Percentiles rank a stretch among this genome's conserved stretches.
Conservation (phyloP, 2,888 invertebrate genomes). For the Erebia epiphron region DNA sequence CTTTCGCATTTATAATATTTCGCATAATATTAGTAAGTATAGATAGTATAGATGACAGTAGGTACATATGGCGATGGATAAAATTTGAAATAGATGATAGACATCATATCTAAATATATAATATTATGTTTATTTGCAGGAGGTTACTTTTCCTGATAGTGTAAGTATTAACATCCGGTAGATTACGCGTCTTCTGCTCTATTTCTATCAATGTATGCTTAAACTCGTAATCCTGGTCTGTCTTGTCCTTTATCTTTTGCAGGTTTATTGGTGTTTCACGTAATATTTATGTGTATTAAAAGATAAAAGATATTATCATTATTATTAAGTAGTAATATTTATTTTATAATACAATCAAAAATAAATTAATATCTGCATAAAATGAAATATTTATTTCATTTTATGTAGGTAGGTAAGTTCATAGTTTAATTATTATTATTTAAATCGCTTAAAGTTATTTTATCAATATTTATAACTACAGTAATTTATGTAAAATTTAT, state of each 20-base stretch:
- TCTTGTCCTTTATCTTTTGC: neutral
- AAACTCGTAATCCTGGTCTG: neutral
- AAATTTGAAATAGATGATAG: neutral
- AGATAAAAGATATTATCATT: neutral
- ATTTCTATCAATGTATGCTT: constrained; percentile 16
- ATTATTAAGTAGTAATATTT: neutral
- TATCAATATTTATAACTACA: neutral
- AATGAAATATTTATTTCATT: neutral
- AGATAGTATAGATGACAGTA: too few relatives aligned
- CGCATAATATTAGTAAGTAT: too few relatives aligned
- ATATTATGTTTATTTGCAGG: constrained; percentile 54
- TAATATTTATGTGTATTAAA: neutral
- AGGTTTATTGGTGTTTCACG: constrained; percentile 9
- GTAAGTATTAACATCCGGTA: constrained; percentile 56
- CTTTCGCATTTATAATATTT: too few relatives aligned
- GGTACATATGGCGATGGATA: too few relatives aligned
- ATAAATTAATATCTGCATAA: neutral
- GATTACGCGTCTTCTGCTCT: constrained; percentile 26
- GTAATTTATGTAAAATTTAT: too few relatives aligned
- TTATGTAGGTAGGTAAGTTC: neutral
- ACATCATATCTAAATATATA: too few relatives aligned
- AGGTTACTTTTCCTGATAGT: constrained; percentile 51
- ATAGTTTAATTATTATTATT: neutral
- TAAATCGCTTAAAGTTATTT: neutral
- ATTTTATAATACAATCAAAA: constrained; percentile 7